These are phyloP conservation scores for Eupithecia dodoneata DNA, from an alignment of 2,888 invertebrate species.

Conservation along the genomic window DNA sequence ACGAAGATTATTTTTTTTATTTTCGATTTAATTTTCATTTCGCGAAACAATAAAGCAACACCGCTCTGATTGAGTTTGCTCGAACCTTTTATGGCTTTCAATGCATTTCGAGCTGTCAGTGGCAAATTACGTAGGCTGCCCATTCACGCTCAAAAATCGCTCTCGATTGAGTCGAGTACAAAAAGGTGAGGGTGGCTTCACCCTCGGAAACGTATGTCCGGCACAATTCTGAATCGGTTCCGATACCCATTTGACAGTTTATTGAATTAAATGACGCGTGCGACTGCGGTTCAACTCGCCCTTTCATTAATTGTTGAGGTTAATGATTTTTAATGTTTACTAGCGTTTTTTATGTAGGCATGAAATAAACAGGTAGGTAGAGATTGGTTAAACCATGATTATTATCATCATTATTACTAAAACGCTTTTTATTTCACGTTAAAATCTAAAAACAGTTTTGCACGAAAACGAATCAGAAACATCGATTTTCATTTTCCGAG, in stretches of 20 bases:
- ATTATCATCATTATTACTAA: no score
- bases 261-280: slow-evolving; percentile 76
- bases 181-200: slow-evolving; percentile 76
- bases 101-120: slow-evolving; percentile 80
- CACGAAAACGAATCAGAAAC: no score
- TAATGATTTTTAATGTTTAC: slow-evolving; percentile 1
- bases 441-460: no score
- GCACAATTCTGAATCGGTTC: slow-evolving; percentile 79
- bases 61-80: slow-evolving; percentile 75
- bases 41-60: slow-evolving; percentile 58
- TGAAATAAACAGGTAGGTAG: background rate
- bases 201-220: slow-evolving; percentile 80
- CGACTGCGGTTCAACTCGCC: slow-evolving; percentile 48
- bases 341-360: background rate
- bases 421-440: no score
- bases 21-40: slow-evolving; percentile 40
- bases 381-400: background rate
- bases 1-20: slow-evolving; percentile 24
- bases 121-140: slow-evolving; percentile 79
- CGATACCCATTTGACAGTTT: slow-evolving; percentile 77
- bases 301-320: slow-evolving; percentile 22
- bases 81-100: slow-evolving; percentile 79
- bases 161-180: slow-evolving; percentile 82
- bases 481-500: no score
- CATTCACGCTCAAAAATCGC: slow-evolving; percentile 83